phyloP scores from a whole-genome alignment of 2,113 vertebrate genomes.

The Salminus brasiliensis region DNA sequence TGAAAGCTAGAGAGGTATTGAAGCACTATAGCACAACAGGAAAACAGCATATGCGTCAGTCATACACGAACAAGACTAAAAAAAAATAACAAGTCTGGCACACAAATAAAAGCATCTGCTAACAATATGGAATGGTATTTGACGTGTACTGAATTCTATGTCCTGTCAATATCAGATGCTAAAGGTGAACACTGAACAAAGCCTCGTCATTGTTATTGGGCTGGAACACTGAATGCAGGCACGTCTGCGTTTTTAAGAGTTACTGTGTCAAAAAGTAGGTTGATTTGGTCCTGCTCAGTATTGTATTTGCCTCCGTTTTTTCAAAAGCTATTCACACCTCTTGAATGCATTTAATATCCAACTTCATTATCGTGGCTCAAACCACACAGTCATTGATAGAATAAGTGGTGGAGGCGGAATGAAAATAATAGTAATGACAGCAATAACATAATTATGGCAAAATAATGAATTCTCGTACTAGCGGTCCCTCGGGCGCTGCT shows the following conservation, averaged over 20 bases:
- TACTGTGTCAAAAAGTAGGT: constrained; percentile 6
- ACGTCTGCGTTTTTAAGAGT: constrained; percentile 10
- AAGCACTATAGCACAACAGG: neutral
- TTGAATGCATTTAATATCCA: constrained; percentile 38
- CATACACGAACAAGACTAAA: neutral
- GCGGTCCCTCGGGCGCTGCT: neutral
- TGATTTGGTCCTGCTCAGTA: constrained; percentile 5
- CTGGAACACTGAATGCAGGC: neutral
- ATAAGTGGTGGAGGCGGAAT: constrained; percentile 22
- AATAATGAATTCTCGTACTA: constrained; percentile 41
- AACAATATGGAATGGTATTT: no score
- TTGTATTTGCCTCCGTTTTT: constrained; percentile 25
- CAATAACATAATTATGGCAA: constrained; percentile 34
- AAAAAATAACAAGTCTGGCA: neutral
- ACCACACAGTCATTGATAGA: constrained; percentile 2
- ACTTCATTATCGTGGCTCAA: constrained; percentile 34
- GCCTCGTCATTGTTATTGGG: neutral
- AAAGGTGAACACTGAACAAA: neutral
- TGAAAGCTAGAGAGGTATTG: neutral
- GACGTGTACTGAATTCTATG: neutral
- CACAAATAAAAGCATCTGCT: neutral
- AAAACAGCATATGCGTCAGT: neutral
- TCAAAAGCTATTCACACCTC: constrained; percentile 36
- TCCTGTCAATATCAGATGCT: neutral
- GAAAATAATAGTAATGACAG: constrained; percentile 39